These are phyloP conservation scores for Limnephilus lunatus DNA, from an alignment of 2,888 invertebrate genomes.

Conservation along the genomic window DNA sequence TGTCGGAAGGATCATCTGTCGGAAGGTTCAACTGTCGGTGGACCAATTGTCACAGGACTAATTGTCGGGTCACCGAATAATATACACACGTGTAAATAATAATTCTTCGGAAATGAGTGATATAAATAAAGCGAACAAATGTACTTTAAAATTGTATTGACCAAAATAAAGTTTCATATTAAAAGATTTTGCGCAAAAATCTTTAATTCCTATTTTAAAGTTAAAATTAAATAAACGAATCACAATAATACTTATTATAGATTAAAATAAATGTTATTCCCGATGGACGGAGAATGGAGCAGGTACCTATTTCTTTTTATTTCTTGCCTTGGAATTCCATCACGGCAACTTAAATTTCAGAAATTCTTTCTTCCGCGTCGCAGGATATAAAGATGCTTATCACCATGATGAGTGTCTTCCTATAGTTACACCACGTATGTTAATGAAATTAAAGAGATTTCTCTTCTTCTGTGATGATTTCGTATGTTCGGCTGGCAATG, in stretches of 20 bases:
- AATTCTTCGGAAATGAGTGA: background rate
- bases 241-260: background rate
- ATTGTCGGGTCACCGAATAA: too few species aligned
- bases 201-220: background rate
- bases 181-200: background rate
- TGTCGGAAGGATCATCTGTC: too few species aligned
- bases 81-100: too few species aligned
- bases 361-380: background rate
- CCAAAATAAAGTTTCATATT: background rate
- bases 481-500: slow-evolving; percentile 19
- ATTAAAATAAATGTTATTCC: background rate
- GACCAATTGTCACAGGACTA: too few species aligned
- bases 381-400: background rate
- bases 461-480: slow-evolving; percentile 32
- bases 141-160: background rate
- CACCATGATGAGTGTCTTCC: too few species aligned
- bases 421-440: too few species aligned
- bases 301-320: background rate
- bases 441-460: background rate
- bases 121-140: background rate
- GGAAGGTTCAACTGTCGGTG: too few species aligned
- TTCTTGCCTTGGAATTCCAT: background rate
- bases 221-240: background rate
- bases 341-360: background rate
- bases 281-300: background rate